A percentile compares a stretch with the other conserved stretches of the same genome.
phyloP scores from a whole-genome alignment of 2,113 vertebrate genomes.

The Glaucidium brasilianum region DNA sequence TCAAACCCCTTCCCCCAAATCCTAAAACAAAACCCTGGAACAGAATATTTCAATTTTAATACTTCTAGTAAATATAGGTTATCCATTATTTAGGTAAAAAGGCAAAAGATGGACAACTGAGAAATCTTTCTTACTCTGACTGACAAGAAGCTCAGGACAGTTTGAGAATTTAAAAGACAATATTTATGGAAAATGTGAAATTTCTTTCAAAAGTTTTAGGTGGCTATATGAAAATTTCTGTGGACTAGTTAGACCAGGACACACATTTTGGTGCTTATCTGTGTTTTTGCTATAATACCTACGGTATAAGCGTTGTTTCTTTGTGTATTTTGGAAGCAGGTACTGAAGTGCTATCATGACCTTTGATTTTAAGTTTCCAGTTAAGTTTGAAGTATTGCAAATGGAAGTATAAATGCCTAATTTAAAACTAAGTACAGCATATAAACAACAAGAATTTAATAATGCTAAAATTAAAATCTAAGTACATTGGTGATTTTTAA shows the following conservation, averaged over 20 bases:
- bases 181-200: background rate
- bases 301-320: background rate
- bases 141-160: background rate
- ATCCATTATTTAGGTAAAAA: background rate
- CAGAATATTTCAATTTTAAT: background rate
- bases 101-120: background rate
- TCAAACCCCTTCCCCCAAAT: background rate
- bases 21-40: background rate
- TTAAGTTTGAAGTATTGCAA: background rate
- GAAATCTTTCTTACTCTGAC: background rate
- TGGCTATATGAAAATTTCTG: background rate
- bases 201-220: background rate
- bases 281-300: background rate
- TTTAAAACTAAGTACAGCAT: background rate
- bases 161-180: background rate
- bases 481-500: background rate
- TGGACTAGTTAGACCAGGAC: background rate
- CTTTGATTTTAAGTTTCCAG: background rate
- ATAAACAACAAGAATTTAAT: background rate
- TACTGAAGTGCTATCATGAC: background rate
- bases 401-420: background rate
- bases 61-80: background rate
- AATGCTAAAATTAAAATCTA: background rate
- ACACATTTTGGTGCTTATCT: background rate
- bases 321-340: background rate